Evolutionary conservation across 2,797 vertebrate genomes (phyloP).

Genomic region (Spondyliosoma cantharus): DNA sequence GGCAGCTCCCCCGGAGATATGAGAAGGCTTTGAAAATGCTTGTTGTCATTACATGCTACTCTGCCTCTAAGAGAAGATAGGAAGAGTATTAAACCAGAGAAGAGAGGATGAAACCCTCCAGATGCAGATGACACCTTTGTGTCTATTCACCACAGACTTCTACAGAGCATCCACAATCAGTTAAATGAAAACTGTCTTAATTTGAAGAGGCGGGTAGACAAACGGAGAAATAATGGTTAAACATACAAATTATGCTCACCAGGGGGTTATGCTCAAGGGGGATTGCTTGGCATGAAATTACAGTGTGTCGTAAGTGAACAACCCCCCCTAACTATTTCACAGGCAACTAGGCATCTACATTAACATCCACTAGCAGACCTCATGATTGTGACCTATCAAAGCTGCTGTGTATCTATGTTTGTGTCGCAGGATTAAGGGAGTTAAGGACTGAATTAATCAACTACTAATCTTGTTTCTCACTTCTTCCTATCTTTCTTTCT

Average conservation of each 20-base stretch:
- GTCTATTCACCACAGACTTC: not conserved
- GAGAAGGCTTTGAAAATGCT: slow-evolving; percentile 30
- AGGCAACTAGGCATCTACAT: slow-evolving; percentile 25
- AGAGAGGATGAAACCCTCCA: slow-evolving; percentile 1
- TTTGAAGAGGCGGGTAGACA: not conserved
- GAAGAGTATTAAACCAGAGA: not conserved
- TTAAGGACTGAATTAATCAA: slow-evolving; percentile 50
- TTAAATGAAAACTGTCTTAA: slow-evolving; percentile 3
- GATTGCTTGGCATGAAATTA: slow-evolving; percentile 33
- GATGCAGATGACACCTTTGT: not conserved
- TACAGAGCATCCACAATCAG: slow-evolving; percentile 21
- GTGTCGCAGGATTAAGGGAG: slow-evolving; percentile 32
- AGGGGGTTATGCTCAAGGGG: not conserved
- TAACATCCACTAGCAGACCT: slow-evolving; percentile 23
- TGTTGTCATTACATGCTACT: slow-evolving; percentile 28
- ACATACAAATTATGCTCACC: not conserved
- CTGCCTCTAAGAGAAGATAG: slow-evolving; percentile 2
- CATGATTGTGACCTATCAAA: slow-evolving; percentile 20
- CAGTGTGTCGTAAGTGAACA: slow-evolving; percentile 8
- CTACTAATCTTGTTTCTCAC: not conserved
- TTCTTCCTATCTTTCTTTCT: too few relatives aligned
- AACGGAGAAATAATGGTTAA: slow-evolving; percentile 6
- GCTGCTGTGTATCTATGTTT: slow-evolving; percentile 26
- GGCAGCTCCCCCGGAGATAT: slow-evolving; percentile 28
- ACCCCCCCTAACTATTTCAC: slow-evolving; percentile 10